A percentile compares a stretch with the other conserved stretches of the same genome.
phyloP scores from a whole-genome alignment of 2,797 vertebrate species.

The Momotus momota region DNA sequence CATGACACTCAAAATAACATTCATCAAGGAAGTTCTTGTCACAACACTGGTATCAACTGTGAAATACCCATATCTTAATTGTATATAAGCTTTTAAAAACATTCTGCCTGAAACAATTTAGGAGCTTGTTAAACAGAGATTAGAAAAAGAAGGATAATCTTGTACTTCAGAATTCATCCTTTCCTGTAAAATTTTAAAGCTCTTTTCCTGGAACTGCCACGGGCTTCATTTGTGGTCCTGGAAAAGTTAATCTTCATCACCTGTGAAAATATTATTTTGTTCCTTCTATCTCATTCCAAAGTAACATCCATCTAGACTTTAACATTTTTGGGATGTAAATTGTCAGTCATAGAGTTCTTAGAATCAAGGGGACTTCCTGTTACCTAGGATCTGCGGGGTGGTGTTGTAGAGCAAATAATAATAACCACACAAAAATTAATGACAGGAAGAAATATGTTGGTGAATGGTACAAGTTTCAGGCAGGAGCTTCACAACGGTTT shows the following conservation, averaged over 20 bases:
- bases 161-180: background rate
- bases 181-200: background rate
- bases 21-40: background rate
- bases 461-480: background rate
- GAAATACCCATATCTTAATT: background rate
- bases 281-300: accelerated
- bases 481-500: background rate
- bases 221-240: background rate
- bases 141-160: background rate
- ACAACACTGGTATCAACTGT: background rate
- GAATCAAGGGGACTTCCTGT: background rate
- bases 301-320: background rate
- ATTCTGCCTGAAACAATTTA: background rate
- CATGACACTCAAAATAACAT: background rate
- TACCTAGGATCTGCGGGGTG: background rate
- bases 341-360: background rate
- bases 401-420: background rate
- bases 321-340: background rate
- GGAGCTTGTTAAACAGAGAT: background rate
- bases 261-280: background rate
- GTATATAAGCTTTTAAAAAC: background rate
- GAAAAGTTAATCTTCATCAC: background rate
- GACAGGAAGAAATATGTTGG: background rate
- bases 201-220: background rate
- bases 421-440: background rate